Base-by-base conservation (phyloP, 2,888 invertebrate species). In the Byasa hedistus region DNA sequence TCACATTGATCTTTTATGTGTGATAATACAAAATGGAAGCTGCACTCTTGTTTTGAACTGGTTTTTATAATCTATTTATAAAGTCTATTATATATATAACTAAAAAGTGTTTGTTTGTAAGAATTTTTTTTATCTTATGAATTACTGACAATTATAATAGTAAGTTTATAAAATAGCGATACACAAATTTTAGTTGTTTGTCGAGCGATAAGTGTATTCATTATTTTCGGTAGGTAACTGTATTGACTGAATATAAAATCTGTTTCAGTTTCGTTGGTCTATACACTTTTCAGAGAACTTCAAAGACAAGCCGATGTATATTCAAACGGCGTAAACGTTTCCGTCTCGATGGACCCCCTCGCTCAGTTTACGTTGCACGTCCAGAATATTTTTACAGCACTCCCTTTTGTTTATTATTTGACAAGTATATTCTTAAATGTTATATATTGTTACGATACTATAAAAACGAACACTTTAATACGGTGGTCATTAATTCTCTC, bases 281-380 rank as follows among this genome's bases (percentile, higher is more conserved):
- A 48, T 17, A 2, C 21, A 21, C 27, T 48, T 55, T 62, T 44
- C 48, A 39, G 36, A 21, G 36, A 23, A 62, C 56, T 48, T 62
- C 62, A 62, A 62, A 56, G 56, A 55, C 56, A 15, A n/a, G 27
- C 56, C 39, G 62, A 62, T 55, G 62, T 57, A 56, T 62, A 62
- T 62, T 62, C 62, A 62, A 62, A 57, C 56, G 24, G 55, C 23
- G 62, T 48, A 62, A 56, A 48, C 44, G 44, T 48, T 62, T 62
- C 62, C 62, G 55, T 56, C 24, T 62, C 62, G 44, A 22, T 55
- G 56, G 39, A 56, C 27, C n/a, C 27, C 52, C 48, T 39, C 44
- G 12, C 62, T 44, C n/a, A 56, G 56, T n/a, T 44, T 56, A 17
- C 22, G 21, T 2, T n/a, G 21, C 52, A 52, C 52, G 52, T n/a